phyloP scores from a whole-genome alignment of 2,888 invertebrate genomes.

The Cheilosia soror region DNA sequence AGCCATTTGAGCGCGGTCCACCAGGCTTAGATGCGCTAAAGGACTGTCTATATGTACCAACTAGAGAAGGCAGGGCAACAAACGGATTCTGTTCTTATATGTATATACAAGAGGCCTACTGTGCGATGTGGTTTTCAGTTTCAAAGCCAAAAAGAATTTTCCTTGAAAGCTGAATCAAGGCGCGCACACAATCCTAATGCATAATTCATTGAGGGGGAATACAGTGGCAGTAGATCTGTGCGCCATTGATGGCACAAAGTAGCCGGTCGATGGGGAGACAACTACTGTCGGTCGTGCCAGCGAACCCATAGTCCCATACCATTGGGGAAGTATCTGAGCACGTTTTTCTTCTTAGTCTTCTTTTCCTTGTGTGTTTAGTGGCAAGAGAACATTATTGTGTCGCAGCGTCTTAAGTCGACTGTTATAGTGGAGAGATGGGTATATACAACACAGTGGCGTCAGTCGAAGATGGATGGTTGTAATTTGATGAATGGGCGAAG shows the following conservation, averaged over 20 bases:
- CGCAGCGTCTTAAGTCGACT: conserved; percentile 5
- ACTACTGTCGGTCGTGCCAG: conserved; percentile 1
- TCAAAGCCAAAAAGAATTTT: conserved; percentile 46
- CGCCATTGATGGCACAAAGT: background rate
- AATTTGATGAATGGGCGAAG: background rate
- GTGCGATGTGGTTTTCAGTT: conserved; percentile 36
- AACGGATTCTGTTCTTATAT: conserved; percentile 54
- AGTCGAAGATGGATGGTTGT: background rate
- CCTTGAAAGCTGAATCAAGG: conserved; percentile 26
- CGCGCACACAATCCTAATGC: conserved; percentile 41
- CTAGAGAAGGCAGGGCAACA: conserved; percentile 29
- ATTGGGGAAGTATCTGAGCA: conserved; percentile 21
- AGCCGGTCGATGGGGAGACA: background rate
- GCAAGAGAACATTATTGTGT: background rate
- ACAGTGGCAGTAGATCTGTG: background rate
- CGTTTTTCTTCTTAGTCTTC: background rate
- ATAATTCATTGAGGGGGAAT: conserved; percentile 58
- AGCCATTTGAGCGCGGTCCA: background rate
- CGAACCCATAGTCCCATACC: background rate
- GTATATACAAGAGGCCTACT: background rate
- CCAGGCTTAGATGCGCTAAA: background rate
- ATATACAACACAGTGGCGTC: conserved; percentile 3
- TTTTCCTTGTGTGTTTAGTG: background rate
- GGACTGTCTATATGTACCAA: background rate
- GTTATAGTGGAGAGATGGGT: background rate